Evolutionary conservation across 2,113 vertebrate species (phyloP).

Genomic region (Turdus rufiventris): DNA sequence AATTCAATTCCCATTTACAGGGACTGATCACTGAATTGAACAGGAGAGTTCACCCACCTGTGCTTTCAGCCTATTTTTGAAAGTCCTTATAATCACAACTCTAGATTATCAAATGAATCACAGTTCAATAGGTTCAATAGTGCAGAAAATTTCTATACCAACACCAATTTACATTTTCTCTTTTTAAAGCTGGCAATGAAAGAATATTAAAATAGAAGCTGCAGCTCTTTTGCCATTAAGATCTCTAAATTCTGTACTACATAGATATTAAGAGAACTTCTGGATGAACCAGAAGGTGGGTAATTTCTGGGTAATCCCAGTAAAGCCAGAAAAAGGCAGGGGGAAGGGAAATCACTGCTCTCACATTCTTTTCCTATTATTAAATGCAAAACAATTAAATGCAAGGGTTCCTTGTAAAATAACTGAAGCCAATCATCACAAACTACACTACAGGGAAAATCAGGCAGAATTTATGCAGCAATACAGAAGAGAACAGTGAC

Average conservation of each 20-base stretch:
- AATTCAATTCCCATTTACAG: background rate
- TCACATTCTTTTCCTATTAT: background rate
- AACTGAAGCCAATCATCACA: background rate
- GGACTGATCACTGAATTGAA: background rate
- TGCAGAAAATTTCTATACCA: background rate
- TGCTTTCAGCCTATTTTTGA: background rate
- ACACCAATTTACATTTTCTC: background rate
- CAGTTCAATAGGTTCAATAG: background rate
- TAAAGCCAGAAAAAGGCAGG: background rate
- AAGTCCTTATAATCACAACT: background rate
- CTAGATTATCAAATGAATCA: background rate
- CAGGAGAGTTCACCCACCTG: background rate
- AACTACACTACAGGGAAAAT: background rate
- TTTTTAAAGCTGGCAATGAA: background rate
- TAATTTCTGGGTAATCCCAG: background rate
- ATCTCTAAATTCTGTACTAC: background rate
- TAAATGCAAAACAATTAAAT: background rate
- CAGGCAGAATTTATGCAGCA: background rate
- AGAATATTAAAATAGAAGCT: background rate
- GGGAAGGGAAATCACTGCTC: background rate
- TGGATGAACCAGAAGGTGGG: background rate
- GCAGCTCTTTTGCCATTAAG: background rate
- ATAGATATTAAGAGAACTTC: background rate
- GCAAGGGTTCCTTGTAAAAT: background rate
- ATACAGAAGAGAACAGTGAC: background rate